Evolutionary conservation across 2,113 vertebrate genomes (phyloP).

Genomic region (Ardeotis arabs): DNA sequence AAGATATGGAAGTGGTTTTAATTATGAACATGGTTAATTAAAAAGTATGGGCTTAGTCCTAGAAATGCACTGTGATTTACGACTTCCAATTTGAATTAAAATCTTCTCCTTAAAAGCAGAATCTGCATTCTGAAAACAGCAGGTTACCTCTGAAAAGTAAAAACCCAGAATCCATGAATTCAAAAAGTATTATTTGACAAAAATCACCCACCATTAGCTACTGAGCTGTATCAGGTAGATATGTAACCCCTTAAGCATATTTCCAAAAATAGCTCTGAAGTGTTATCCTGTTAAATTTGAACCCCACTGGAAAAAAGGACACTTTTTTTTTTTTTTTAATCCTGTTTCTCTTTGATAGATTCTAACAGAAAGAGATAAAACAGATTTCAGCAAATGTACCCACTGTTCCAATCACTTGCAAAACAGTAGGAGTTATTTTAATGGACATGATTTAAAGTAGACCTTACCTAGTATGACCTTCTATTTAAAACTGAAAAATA

Average conservation of each 20-base stretch:
- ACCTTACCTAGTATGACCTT: background rate
- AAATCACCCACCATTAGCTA: background rate
- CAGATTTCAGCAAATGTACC: background rate
- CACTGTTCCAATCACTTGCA: constrained; percentile 33
- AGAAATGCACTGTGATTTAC: background rate
- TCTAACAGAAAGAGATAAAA: constrained; percentile 15
- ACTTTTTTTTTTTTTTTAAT: background rate
- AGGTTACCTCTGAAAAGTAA: background rate
- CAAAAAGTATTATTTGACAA: background rate
- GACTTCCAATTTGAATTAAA: background rate
- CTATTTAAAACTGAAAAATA: background rate
- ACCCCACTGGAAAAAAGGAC: background rate
- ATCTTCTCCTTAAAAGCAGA: background rate
- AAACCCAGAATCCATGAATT: background rate
- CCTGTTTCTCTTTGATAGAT: background rate
- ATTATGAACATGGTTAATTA: background rate
- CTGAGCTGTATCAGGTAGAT: background rate
- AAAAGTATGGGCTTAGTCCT: background rate
- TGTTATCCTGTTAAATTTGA: background rate
- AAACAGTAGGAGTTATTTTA: constrained; percentile 53
- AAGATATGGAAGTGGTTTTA: background rate
- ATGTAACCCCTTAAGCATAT: background rate
- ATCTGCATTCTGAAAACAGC: background rate
- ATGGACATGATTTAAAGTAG: constrained; percentile 2
- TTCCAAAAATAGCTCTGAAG: constrained; percentile 32